A percentile compares a stretch with the other conserved stretches of the same genome.
These are phyloP conservation scores for Periophthalmodon schlosseri DNA, from an alignment of 2,113 vertebrate genomes.

Conservation along the genomic window DNA sequence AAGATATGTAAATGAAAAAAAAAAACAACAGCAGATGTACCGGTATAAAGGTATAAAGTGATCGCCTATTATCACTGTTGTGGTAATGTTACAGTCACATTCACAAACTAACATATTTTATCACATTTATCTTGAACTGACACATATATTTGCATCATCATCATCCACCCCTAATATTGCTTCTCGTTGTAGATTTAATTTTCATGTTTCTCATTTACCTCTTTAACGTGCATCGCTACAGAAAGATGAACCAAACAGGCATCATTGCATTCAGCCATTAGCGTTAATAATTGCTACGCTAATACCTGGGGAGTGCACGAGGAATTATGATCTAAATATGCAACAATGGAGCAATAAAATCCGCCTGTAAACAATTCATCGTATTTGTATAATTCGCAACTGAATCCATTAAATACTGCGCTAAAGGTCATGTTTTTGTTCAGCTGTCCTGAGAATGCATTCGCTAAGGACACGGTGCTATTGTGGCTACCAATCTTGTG, in stretches of 20 bases:
- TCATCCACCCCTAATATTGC: no score
- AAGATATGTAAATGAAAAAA: no score
- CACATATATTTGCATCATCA: no score
- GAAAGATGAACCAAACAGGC: not conserved
- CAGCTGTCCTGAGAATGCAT: not conserved
- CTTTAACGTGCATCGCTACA: not conserved
- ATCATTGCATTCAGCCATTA: not conserved
- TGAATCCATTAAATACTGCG: constrained; percentile 1
- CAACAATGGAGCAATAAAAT: not conserved
- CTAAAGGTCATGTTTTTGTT: constrained; percentile 3
- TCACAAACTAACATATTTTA: no score
- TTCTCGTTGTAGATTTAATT: not conserved
- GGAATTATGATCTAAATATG: constrained; percentile 1
- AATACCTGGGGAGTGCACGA: not conserved
- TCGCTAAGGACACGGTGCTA: not conserved
- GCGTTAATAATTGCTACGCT: not conserved
- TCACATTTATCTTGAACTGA: no score
- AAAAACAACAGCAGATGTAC: no score
- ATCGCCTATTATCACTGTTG: no score
- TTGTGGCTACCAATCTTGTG: not conserved
- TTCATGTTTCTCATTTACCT: not conserved
- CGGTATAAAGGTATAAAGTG: no score
- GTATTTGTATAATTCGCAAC: not conserved
- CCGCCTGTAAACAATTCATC: not conserved
- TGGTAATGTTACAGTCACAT: no score